Conservation (phyloP, 1,140 invertebrate species). For the Leptinotarsa texana region DNA sequence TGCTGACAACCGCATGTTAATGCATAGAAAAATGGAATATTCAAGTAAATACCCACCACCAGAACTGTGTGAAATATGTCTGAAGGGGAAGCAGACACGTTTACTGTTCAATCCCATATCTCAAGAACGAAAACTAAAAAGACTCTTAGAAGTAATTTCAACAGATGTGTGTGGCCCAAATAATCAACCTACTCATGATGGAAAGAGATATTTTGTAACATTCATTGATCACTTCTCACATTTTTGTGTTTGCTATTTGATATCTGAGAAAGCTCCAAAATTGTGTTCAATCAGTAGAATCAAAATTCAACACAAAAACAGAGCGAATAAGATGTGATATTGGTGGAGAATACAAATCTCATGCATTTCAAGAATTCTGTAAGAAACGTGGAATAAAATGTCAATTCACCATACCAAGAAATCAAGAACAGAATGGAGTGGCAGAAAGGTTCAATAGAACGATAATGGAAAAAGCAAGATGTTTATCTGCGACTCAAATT, state of each 20-base stretch:
- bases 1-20: not conserved
- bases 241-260: conserved; percentile 47
- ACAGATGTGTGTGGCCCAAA: conserved; percentile 25
- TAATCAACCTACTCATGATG: conserved; percentile 12
- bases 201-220: conserved; percentile 49
- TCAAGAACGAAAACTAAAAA: not conserved
- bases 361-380: conserved; percentile 38
- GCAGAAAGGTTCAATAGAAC: conserved; percentile 54
- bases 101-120: not conserved
- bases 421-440: conserved; percentile 54
- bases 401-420: conserved; percentile 42
- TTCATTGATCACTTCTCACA: conserved; percentile 53
- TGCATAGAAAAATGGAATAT: conserved; percentile 21
- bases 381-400: conserved; percentile 36
- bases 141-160: conserved; percentile 18
- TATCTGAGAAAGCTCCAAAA: conserved; percentile 35
- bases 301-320: conserved; percentile 19
- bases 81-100: conserved; percentile 3
- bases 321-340: conserved; percentile 28
- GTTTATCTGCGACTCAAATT: conserved; percentile 45
- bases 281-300: conserved; percentile 15
- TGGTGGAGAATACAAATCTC: conserved; percentile 37
- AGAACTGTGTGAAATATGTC: conserved; percentile 7
- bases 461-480: conserved; percentile 48
- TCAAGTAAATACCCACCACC: not conserved